Evolutionary conservation across 2,888 invertebrate genomes (phyloP), one percentile per base, ranked within the genome.

Genomic region (Alviniconcha strummeri): DNA sequence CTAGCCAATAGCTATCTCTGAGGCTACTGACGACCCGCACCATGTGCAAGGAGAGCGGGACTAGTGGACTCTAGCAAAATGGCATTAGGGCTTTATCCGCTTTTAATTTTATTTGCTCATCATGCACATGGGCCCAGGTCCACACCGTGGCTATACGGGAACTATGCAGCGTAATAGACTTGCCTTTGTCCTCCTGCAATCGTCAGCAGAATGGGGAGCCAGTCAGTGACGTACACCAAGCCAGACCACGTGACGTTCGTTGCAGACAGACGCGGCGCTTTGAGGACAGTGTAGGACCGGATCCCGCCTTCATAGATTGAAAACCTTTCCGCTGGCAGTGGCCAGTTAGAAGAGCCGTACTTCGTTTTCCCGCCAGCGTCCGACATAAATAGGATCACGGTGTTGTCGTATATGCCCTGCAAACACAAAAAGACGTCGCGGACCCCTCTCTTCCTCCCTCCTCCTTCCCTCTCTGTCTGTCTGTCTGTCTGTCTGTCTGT

Each of bases 231-330:
- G 11, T 57, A 19, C 0, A n/a, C 57, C 19, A 77, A 17, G 4
- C 76, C 76, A n/a, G 75, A 75, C 75, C 75, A 75, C 17, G 55
- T 69, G 17, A 17, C 69, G 69, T n/a, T n/a, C 64, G 64, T 64
- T 15, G 15, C 64, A 64, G 11, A 13, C 9, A 64, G 64, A 15
- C 57, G n/a, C 2, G 76, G 57, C 9, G 6, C n/a, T 19, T 57
- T 77, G 19, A 77, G 19, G 2, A 82, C 13, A 54, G 76, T 82
- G 67, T 64, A 82, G 11, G 76, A 60, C 9, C 82, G 75, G 13
- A 64, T 82, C 7, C 82, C 82, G 7, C 82, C 82, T 13, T 82
- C 82, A 11, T 74, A 82, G 67, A 82, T 11, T 8, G 75, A 67
- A 5, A 60, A 56, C 55, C 76, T 82, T n/a, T 74, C 60, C 5